Conservation (phyloP, 2,113 vertebrate genomes). For the Nipponia nippon region DNA sequence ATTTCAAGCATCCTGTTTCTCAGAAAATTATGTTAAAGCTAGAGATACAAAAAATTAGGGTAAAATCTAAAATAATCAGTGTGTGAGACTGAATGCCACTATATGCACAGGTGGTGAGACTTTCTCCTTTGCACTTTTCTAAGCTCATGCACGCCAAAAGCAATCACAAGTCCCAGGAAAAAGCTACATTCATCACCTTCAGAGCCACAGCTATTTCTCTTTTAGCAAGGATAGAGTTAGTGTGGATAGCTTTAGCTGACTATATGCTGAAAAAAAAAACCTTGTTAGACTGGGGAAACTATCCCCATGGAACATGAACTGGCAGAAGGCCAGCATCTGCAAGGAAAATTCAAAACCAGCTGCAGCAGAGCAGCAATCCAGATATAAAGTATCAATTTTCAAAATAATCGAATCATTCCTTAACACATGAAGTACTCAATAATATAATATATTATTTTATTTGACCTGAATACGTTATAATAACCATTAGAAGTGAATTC, state of each 20-base stretch:
- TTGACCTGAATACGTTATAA: not conserved
- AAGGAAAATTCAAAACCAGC: not conserved
- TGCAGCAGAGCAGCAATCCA: not conserved
- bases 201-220: not conserved
- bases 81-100: not conserved
- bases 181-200: not conserved
- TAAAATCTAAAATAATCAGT: not conserved
- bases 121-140: not conserved
- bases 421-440: not conserved
- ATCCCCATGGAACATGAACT: not conserved
- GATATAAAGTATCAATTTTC: not conserved
- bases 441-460: not conserved
- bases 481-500: not conserved
- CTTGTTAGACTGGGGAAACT: not conserved
- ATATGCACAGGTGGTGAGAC: not conserved
- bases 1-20: not conserved
- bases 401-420: not conserved
- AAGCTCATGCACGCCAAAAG: not conserved
- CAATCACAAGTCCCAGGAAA: not conserved
- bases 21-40: not conserved
- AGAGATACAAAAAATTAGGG: not conserved
- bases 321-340: not conserved
- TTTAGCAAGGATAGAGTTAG: not conserved
- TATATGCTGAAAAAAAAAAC: not conserved
- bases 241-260: not conserved